Evolutionary conservation across 2,113 vertebrate species (phyloP).

Genomic region (Octodon degus): DNA sequence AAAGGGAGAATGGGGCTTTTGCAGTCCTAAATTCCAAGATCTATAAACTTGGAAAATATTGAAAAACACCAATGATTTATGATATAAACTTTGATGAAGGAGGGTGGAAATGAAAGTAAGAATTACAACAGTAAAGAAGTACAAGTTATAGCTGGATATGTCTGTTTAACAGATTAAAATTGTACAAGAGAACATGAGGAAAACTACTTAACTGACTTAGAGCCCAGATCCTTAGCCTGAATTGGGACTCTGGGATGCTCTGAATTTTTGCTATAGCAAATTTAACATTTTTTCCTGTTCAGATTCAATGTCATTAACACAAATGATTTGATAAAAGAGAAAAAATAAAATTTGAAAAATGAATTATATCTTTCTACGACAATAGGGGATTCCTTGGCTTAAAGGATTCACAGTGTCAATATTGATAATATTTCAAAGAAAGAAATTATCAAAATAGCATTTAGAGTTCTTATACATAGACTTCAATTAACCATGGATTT

Average conservation of each 20-base stretch:
- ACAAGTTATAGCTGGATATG: neutral
- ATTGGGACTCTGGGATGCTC: neutral
- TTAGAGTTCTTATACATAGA: neutral
- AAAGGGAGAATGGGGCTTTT: neutral
- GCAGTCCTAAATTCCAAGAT: neutral
- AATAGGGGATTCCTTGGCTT: neutral
- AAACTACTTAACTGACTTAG: neutral
- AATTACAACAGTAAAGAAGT: constrained; percentile 13
- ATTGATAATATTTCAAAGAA: neutral
- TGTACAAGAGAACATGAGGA: neutral
- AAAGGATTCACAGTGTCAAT: neutral
- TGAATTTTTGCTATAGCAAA: neutral
- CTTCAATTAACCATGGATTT: neutral
- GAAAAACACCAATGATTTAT: neutral
- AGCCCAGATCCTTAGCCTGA: neutral
- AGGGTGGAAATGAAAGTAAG: neutral
- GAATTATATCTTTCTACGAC: neutral
- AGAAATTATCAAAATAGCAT: neutral
- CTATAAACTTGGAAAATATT: neutral
- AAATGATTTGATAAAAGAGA: neutral
- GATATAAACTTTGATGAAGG: neutral
- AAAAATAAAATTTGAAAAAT: neutral
- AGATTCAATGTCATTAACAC: neutral
- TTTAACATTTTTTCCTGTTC: neutral
- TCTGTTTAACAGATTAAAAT: constrained; percentile 27